phyloP scores from a whole-genome alignment of 2,888 invertebrate genomes.

The Eupithecia vulgata region DNA sequence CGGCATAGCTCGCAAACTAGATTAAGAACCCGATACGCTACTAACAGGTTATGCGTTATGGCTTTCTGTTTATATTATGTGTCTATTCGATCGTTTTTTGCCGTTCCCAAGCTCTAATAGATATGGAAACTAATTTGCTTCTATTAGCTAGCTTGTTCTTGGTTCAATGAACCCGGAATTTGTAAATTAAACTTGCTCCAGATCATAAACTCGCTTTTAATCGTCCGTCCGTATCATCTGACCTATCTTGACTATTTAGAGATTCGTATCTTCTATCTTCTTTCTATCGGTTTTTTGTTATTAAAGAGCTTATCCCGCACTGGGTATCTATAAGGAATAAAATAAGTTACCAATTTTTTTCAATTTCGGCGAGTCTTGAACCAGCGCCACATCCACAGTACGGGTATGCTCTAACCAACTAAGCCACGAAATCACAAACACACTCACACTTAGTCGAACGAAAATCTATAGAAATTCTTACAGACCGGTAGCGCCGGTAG shows the following conservation, averaged over 20 bases:
- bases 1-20: slow-evolving; percentile 66
- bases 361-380: too few relatives aligned
- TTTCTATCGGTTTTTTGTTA: too few relatives aligned
- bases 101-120: slow-evolving; percentile 29
- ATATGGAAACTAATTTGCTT: slow-evolving; percentile 30
- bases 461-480: too few relatives aligned
- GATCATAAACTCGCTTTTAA: slow-evolving; percentile 11
- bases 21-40: slow-evolving; percentile 60
- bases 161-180: slow-evolving; percentile 34
- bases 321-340: too few relatives aligned
- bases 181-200: slow-evolving; percentile 19
- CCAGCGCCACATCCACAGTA: too few relatives aligned
- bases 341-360: too few relatives aligned
- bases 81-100: slow-evolving; percentile 39
- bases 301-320: too few relatives aligned
- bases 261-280: background rate
- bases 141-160: slow-evolving; percentile 24
- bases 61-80: slow-evolving; percentile 38
- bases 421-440: too few relatives aligned
- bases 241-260: background rate
- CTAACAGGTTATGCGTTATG: slow-evolving; percentile 47
- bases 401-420: too few relatives aligned
- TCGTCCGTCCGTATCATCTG: background rate
- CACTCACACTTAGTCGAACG: too few relatives aligned
- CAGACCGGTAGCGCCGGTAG: too few relatives aligned